phyloP scores from a whole-genome alignment of 1,140 invertebrate species.

The Drosophila setifemur region DNA sequence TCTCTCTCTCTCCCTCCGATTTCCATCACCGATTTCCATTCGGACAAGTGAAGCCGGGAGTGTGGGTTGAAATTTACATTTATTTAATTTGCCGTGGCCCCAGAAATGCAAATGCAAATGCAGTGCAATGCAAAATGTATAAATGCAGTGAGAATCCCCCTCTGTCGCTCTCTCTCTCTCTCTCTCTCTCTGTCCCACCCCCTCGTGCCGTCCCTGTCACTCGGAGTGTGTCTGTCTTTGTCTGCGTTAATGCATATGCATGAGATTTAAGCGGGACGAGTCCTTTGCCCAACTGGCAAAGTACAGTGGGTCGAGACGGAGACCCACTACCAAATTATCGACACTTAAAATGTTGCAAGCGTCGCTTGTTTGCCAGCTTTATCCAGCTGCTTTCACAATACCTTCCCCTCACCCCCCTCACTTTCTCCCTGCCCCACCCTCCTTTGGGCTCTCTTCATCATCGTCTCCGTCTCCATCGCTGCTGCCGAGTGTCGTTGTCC shows the following conservation, averaged over 20 bases:
- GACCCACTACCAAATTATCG: slow-evolving; percentile 57
- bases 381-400: no score
- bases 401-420: background rate
- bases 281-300: background rate
- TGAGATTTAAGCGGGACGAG: slow-evolving; percentile 44
- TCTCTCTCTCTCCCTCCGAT: background rate
- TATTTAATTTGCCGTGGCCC: slow-evolving; percentile 27
- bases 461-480: slow-evolving; percentile 4
- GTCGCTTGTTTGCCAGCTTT: slow-evolving; percentile 37
- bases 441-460: background rate
- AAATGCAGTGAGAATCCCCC: slow-evolving; percentile 1
- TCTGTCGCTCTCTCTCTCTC: background rate
- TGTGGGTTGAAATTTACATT: slow-evolving; percentile 22
- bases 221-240: background rate
- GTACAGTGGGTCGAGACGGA: background rate
- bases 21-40: background rate
- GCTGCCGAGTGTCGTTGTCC: slow-evolving; percentile 24
- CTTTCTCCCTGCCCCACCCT: background rate
- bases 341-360: slow-evolving; percentile 79
- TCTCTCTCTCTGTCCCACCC: background rate
- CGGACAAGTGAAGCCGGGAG: background rate
- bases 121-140: slow-evolving; percentile 21
- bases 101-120: slow-evolving; percentile 27
- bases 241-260: slow-evolving; percentile 66
- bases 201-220: background rate